phyloP scores from a whole-genome alignment of 1,140 invertebrate species.

The Trachymyrmex cornetzi region DNA sequence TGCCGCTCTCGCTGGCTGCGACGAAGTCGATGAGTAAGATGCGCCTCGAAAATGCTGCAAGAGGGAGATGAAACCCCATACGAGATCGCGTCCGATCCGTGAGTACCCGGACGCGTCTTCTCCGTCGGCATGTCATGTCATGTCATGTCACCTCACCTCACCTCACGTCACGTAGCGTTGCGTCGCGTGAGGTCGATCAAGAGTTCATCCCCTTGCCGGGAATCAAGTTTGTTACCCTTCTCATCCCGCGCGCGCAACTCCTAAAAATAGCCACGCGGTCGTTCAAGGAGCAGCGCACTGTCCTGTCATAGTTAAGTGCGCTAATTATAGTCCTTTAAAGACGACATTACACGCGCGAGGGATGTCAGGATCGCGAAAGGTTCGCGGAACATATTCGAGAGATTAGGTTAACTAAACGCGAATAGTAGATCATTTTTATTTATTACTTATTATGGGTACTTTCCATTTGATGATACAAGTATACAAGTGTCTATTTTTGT shows the following conservation, averaged over 20 bases:
- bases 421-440: too few species aligned
- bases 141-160: too few species aligned
- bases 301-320: constrained; percentile 47
- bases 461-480: too few species aligned
- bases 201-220: background rate
- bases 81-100: constrained; percentile 79
- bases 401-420: constrained; percentile 46
- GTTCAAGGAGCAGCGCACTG: constrained; percentile 64
- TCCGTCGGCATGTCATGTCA: background rate
- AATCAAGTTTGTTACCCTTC: constrained; percentile 8
- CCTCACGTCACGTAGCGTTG: too few species aligned
- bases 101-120: constrained; percentile 68
- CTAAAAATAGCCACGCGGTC: constrained; percentile 77
- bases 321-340: constrained; percentile 77
- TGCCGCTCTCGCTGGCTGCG: constrained; percentile 3
- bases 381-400: background rate
- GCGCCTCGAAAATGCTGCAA: constrained; percentile 83
- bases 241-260: constrained; percentile 17
- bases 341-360: constrained; percentile 13
- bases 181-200: background rate
- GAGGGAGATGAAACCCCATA: constrained; percentile 81
- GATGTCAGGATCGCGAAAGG: background rate
- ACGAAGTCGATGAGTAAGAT: constrained; percentile 79
- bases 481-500: too few species aligned
- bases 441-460: too few species aligned